phyloP scores from a whole-genome alignment of 2,113 vertebrate genomes.

The Lepus americanus region DNA sequence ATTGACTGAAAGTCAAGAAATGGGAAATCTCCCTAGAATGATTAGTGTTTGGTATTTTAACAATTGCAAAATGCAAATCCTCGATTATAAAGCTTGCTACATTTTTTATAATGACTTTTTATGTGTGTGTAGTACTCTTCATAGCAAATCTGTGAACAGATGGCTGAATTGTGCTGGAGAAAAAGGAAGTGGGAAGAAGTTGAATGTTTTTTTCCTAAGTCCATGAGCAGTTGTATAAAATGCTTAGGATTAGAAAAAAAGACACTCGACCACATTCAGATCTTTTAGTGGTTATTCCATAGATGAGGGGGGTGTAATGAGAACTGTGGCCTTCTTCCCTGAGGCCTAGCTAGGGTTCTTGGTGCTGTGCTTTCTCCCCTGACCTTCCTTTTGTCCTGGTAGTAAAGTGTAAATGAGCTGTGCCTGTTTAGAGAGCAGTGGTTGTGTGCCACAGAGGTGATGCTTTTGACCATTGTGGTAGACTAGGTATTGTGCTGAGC shows the following conservation, averaged over 20 bases:
- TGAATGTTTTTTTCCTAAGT: constrained; percentile 21
- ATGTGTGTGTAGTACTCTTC: background rate
- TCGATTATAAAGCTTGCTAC: background rate
- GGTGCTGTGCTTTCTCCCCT: background rate
- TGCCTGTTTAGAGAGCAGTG: background rate
- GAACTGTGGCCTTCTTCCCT: background rate
- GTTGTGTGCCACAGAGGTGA: background rate
- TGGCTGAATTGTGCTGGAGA: background rate
- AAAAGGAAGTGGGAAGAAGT: background rate
- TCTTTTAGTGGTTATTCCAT: background rate
- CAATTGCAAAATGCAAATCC: constrained; percentile 20
- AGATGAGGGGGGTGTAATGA: background rate
- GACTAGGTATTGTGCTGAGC: background rate
- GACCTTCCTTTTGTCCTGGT: background rate
- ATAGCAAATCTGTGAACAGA: constrained; percentile 13
- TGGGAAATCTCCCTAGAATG: background rate
- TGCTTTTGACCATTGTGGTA: background rate
- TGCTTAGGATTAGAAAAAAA: background rate
- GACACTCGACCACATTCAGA: background rate
- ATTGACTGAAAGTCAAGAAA: constrained; percentile 15
- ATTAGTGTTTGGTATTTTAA: constrained; percentile 38
- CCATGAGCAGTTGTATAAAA: background rate
- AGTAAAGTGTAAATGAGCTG: no score
- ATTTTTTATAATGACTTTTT: background rate
- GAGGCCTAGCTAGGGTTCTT: background rate